These are phyloP conservation scores for Lymantria dispar DNA, from an alignment of 2,888 invertebrate species.

Conservation along the genomic window DNA sequence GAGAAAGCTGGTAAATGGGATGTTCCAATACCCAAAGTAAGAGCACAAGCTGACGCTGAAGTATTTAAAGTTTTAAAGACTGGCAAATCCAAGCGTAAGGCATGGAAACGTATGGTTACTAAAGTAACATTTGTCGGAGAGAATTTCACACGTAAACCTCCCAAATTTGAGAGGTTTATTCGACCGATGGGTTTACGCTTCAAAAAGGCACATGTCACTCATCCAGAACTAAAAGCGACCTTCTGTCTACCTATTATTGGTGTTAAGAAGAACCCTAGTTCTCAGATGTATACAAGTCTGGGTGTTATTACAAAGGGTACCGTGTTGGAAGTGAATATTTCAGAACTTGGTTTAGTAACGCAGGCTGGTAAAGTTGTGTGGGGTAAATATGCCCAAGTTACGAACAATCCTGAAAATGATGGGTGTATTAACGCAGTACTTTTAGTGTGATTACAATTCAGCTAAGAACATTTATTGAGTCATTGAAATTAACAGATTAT, in stretches of 20 bases:
- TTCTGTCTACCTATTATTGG: slow-evolving; percentile 98
- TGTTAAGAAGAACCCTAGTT: slow-evolving; percentile 99
- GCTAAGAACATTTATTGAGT: neutral
- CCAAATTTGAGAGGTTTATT: slow-evolving; percentile 99
- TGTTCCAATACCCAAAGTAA: slow-evolving; percentile 99
- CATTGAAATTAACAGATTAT: neutral
- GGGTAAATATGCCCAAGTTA: slow-evolving; percentile 99
- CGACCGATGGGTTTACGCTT: slow-evolving; percentile 98
- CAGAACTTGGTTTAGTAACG: slow-evolving; percentile 98
- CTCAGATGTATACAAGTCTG: slow-evolving; percentile 97
- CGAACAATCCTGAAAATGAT: slow-evolving; percentile 99
- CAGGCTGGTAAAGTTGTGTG: slow-evolving; percentile 99
- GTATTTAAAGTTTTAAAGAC: slow-evolving; percentile 96
- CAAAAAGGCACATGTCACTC: slow-evolving; percentile 99
- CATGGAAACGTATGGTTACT: slow-evolving; percentile 99
- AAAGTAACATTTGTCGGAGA: slow-evolving; percentile 99
- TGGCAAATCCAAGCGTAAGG: slow-evolving; percentile 96
- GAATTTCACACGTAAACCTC: slow-evolving; percentile 98
- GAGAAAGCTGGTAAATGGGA: slow-evolving; percentile 99
- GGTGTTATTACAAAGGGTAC: slow-evolving; percentile 99
- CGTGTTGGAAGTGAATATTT: slow-evolving; percentile 98
- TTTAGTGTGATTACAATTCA: slow-evolving; percentile 86
- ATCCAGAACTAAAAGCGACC: slow-evolving; percentile 99
- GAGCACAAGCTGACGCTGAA: slow-evolving; percentile 97
- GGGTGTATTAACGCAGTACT: slow-evolving; percentile 99